phyloP scores from a whole-genome alignment of 1,140 invertebrate species.

The Drosophila orena region DNA sequence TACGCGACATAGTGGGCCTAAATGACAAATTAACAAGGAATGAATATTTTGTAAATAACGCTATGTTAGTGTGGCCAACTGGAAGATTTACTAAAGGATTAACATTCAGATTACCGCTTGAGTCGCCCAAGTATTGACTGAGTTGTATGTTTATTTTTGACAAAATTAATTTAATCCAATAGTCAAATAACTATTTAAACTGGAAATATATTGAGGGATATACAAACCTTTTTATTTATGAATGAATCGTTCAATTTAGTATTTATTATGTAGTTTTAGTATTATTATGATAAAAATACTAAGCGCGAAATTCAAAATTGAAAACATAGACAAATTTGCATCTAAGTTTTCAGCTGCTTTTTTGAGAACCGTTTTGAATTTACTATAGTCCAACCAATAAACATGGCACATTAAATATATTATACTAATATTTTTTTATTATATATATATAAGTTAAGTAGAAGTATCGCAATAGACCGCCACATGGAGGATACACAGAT shows the following conservation, averaged over 20 bases:
- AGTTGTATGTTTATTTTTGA: too few relatives aligned
- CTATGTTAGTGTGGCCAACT: neutral
- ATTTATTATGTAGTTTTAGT: too few relatives aligned
- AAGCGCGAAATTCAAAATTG: neutral
- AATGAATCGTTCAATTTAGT: too few relatives aligned
- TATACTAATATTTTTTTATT: neutral
- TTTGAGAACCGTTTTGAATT: neutral
- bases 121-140: too few relatives aligned
- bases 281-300: neutral
- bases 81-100: neutral
- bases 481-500: too few relatives aligned
- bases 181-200: too few relatives aligned
- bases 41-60: slow-evolving; percentile 1
- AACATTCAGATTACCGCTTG: neutral
- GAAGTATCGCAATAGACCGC: slow-evolving; percentile 10
- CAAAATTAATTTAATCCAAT: too few relatives aligned
- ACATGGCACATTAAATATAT: too few relatives aligned
- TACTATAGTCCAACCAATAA: too few relatives aligned
- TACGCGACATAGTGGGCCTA: neutral
- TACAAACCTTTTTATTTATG: too few relatives aligned
- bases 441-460: slow-evolving; percentile 16
- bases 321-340: neutral
- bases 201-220: too few relatives aligned
- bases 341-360: neutral
- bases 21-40: neutral